These are phyloP conservation scores for Zootermopsis nevadensis DNA, from an alignment of 2,888 invertebrate species.

Conservation along the genomic window DNA sequence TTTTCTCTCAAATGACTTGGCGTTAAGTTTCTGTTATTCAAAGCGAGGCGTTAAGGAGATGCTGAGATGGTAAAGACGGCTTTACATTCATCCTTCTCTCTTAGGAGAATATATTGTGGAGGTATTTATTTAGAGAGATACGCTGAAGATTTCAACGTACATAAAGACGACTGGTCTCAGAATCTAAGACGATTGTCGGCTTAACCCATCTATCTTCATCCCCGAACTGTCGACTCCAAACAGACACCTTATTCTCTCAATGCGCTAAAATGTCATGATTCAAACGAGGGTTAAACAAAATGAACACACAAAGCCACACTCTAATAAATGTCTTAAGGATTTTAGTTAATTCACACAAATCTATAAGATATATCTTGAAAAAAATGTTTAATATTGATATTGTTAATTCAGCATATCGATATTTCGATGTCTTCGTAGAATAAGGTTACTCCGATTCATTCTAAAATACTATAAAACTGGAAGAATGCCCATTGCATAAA, in stretches of 20 bases:
- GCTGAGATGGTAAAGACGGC: neutral
- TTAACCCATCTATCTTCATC: neutral
- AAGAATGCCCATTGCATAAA: no score
- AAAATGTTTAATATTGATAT: no score
- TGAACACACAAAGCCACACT: no score
- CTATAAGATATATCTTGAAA: no score
- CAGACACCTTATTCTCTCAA: neutral
- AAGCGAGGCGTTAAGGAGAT: neutral
- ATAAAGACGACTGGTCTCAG: neutral
- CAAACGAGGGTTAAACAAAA: neutral
- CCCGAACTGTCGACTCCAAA: neutral
- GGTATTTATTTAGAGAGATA: neutral
- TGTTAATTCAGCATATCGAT: no score
- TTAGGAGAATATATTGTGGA: neutral
- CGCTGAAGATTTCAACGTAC: neutral
- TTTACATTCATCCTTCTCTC: neutral
- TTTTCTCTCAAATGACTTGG: no score
- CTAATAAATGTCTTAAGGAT: no score
- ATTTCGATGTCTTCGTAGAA: no score
- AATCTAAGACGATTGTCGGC: neutral
- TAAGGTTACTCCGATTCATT: no score
- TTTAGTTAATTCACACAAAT: no score
- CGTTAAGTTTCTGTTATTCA: neutral
- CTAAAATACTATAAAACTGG: no score
- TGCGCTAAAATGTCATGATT: neutral